Conservation (phyloP, 2,888 invertebrate genomes). For the Xestia sexstrigata region DNA sequence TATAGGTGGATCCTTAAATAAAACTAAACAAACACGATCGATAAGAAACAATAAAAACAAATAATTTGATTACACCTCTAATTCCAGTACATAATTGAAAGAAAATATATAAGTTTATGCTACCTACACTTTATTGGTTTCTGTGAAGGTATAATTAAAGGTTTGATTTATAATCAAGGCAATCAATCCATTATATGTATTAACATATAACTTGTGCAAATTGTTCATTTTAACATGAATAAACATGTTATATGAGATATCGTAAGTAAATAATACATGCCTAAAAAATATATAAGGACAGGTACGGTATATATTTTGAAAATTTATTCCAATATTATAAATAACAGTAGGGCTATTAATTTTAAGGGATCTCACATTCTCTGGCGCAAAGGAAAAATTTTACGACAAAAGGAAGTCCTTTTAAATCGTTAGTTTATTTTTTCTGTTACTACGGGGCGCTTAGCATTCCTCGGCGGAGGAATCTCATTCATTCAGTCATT, state of each 20-base stretch:
- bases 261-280: constrained; percentile 26
- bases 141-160: constrained; percentile 62
- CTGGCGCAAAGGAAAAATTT: constrained; percentile 72
- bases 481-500: constrained; percentile 87
- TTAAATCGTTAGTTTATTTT: constrained; percentile 72
- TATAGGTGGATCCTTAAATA: background rate
- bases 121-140: constrained; percentile 59
- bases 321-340: constrained; percentile 49
- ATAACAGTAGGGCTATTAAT: constrained; percentile 50
- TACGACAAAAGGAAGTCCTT: constrained; percentile 81
- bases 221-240: constrained; percentile 57
- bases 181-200: constrained; percentile 64
- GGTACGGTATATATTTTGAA: constrained; percentile 18
- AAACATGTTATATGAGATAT: constrained; percentile 36
- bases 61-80: constrained; percentile 35
- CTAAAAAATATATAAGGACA: background rate
- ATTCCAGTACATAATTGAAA: constrained; percentile 52
- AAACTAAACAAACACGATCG: background rate
- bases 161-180: constrained; percentile 64
- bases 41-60: constrained; percentile 10
- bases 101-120: constrained; percentile 46
- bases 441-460: constrained; percentile 83
- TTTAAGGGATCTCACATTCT: constrained; percentile 68
- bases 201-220: constrained; percentile 59
- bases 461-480: constrained; percentile 77